Evolutionary conservation across 2,797 vertebrate species (phyloP).

Genomic region (Danionella dracula): DNA sequence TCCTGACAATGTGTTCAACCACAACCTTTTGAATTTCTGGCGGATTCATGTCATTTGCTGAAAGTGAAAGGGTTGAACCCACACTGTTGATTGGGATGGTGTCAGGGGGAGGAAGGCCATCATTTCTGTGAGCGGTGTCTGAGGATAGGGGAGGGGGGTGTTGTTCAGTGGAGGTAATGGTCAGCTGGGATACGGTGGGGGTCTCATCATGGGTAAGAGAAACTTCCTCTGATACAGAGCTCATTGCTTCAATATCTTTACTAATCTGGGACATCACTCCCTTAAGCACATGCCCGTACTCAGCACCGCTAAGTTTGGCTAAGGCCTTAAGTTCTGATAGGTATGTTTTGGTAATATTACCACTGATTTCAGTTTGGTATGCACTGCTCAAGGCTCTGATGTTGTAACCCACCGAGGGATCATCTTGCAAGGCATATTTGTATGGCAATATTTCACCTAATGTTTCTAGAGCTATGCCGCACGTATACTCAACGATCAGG

Average conservation of each 20-base stretch:
- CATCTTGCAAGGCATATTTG: background rate
- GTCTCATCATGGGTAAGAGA: background rate
- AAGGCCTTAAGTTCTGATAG: background rate
- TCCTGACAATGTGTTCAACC: conserved; percentile 26
- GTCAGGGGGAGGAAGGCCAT: no score
- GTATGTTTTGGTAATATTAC: conserved; percentile 9
- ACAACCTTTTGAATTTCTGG: conserved; percentile 15
- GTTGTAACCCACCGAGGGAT: background rate
- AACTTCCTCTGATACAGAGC: background rate
- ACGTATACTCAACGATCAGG: conserved; percentile 21
- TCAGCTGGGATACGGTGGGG: no score
- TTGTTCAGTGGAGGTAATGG: no score
- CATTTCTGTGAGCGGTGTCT: no score
- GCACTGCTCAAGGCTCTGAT: background rate
- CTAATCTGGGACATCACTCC: background rate
- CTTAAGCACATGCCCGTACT: background rate
- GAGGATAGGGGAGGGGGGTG: no score
- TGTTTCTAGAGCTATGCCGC: background rate
- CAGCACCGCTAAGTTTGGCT: background rate
- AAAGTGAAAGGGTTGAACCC: background rate
- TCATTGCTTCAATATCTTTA: background rate
- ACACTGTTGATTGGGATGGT: no score
- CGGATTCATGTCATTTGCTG: background rate
- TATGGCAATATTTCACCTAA: background rate
- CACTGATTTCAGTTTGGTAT: background rate